Conservation (phyloP, 2,888 invertebrate species). For the Leucoma salicis region DNA sequence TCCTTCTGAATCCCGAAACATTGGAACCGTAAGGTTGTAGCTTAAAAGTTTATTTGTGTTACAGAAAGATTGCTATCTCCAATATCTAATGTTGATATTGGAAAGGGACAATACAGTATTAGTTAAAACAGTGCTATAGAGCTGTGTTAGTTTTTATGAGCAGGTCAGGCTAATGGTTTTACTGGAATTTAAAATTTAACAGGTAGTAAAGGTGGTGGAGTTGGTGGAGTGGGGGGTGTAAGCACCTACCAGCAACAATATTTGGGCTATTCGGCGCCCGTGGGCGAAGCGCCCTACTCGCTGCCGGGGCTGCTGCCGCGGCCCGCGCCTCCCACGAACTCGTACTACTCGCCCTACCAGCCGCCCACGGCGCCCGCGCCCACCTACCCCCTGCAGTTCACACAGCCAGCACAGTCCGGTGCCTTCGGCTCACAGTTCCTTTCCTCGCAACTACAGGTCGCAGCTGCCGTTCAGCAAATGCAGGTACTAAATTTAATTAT, state of each 20-base stretch:
- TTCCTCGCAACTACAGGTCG: conserved; percentile 72
- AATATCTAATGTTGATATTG: too few species aligned
- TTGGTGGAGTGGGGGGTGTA: conserved; percentile 70
- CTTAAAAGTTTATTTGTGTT: too few species aligned
- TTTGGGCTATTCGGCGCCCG: conserved; percentile 71
- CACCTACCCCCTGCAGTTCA: conserved; percentile 84
- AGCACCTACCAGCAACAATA: conserved; percentile 78
- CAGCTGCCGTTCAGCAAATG: conserved; percentile 77
- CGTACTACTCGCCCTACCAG: conserved; percentile 77
- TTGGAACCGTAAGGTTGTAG: too few species aligned
- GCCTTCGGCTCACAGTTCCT: conserved; percentile 75
- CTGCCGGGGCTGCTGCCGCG: conserved; percentile 72
- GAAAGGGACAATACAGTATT: too few species aligned
- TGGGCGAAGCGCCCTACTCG: conserved; percentile 71
- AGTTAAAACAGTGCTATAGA: too few species aligned
- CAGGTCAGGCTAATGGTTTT: too few species aligned
- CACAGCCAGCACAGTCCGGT: conserved; percentile 81
- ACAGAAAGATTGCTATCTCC: too few species aligned
- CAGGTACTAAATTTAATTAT: conserved; percentile 47
- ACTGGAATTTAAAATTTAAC: conserved; percentile 3
- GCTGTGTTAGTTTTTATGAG: too few species aligned
- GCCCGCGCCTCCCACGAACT: conserved; percentile 71
- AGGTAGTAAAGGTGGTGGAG: conserved; percentile 70
- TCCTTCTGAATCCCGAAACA: too few species aligned
- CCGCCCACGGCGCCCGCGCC: conserved; percentile 81